These are phyloP conservation scores for Gorsachius goisagi DNA, from an alignment of 2,113 vertebrate species.

Conservation along the genomic window DNA sequence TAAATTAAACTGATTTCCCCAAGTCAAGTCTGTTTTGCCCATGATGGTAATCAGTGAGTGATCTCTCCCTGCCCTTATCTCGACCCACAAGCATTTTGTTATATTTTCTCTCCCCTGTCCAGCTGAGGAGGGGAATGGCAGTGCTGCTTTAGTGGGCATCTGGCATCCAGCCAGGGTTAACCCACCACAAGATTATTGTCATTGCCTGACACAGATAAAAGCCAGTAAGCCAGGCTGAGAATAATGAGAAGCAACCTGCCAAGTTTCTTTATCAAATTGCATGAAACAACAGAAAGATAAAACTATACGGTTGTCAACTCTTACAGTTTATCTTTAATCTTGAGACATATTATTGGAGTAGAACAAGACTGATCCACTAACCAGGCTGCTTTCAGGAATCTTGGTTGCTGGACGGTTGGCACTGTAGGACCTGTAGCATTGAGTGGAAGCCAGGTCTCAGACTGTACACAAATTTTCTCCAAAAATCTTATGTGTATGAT, in stretches of 20 bases:
- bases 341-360: not conserved
- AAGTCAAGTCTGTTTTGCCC: not conserved
- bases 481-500: not conserved
- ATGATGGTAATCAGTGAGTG: not conserved
- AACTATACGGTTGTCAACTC: accelerated
- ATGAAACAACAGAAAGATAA: not conserved
- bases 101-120: not conserved
- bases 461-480: not conserved
- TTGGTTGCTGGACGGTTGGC: accelerated
- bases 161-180: not conserved
- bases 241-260: not conserved
- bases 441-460: not conserved
- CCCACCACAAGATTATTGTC: not conserved
- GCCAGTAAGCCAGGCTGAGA: not conserved
- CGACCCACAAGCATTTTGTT: accelerated
- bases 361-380: not conserved
- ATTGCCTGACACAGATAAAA: not conserved
- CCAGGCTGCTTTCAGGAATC: not conserved
- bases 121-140: not conserved
- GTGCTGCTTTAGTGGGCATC: not conserved
- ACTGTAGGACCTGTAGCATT: not conserved
- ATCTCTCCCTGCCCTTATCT: not conserved
- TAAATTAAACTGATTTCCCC: not conserved
- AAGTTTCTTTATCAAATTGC: not conserved
- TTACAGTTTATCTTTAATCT: constrained; percentile 4